These are phyloP conservation scores for Stichopus chloronotus DNA, from an alignment of 35 echinoderm and acorn worm genomes.

Conservation along the genomic window DNA sequence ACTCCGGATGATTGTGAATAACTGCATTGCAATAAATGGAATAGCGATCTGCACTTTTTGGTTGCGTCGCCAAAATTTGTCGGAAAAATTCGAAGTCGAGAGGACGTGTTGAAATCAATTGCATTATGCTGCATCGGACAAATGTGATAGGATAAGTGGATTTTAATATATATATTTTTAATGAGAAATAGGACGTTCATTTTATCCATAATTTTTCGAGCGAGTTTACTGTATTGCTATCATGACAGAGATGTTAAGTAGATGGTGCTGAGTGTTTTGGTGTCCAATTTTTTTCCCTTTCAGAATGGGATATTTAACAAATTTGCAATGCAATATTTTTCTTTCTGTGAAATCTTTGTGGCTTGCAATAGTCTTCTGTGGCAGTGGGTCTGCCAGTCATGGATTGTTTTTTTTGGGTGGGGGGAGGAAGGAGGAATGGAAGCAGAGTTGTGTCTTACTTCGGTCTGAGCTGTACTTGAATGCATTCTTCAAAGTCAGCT, in stretches of 20 bases:
- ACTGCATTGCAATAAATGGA: too few species aligned
- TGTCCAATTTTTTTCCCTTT: neutral
- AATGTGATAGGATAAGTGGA: neutral
- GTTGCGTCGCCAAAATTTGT: too few species aligned
- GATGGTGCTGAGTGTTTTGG: neutral
- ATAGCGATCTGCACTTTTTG: too few species aligned
- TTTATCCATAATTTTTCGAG: neutral
- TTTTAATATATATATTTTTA: neutral
- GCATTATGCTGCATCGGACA: neutral
- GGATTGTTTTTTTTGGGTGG: neutral
- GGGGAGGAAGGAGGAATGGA: neutral
- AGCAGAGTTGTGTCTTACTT: neutral
- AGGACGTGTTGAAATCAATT: neutral
- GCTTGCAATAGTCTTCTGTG: neutral
- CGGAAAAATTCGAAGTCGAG: too few species aligned
- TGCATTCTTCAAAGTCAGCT: too few species aligned
- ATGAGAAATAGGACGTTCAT: neutral
- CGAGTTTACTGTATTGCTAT: neutral
- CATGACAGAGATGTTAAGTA: neutral
- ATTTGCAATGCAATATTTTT: neutral
- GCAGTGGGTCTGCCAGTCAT: neutral
- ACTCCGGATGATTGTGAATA: too few species aligned
- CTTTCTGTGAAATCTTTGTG: neutral
- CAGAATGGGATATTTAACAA: neutral
- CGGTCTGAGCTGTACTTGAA: neutral